phyloP scores from a whole-genome alignment of 2,113 vertebrate genomes.

The Lynx canadensis region DNA sequence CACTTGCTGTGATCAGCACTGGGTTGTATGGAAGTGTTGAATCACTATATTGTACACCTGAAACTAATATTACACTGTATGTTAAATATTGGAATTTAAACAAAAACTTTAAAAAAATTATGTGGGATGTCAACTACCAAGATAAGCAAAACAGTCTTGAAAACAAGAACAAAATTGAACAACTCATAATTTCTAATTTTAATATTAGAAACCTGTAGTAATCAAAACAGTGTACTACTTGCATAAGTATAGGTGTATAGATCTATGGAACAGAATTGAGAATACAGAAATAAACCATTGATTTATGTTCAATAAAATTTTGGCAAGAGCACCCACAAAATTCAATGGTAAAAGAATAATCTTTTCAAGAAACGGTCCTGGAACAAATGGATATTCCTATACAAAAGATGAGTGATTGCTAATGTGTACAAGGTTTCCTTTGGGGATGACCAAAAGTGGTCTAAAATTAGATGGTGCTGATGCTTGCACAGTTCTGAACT shows the following conservation, averaged over 20 bases:
- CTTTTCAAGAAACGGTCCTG: not conserved
- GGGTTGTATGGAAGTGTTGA: not conserved
- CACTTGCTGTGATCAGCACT: not conserved
- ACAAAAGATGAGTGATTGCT: not conserved
- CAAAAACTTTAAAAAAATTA: not conserved
- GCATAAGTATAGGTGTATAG: not conserved
- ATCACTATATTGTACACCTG: not conserved
- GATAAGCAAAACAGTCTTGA: not conserved
- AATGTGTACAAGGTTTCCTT: not conserved
- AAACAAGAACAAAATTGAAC: not conserved
- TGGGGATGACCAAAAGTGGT: not conserved
- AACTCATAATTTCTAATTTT: not conserved
- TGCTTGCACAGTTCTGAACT: not conserved
- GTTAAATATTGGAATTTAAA: not conserved
- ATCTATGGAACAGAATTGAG: not conserved
- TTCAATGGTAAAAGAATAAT: not conserved
- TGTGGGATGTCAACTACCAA: not conserved
- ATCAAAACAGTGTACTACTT: not conserved
- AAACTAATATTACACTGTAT: not conserved
- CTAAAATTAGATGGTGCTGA: not conserved
- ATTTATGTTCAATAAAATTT: not conserved
- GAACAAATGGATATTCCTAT: not conserved
- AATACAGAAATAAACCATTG: not conserved
- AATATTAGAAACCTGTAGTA: not conserved
- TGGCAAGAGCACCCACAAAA: not conserved